Conservation (phyloP, 1,140 invertebrate species). For the Phymorhynchus buccinoides region DNA sequence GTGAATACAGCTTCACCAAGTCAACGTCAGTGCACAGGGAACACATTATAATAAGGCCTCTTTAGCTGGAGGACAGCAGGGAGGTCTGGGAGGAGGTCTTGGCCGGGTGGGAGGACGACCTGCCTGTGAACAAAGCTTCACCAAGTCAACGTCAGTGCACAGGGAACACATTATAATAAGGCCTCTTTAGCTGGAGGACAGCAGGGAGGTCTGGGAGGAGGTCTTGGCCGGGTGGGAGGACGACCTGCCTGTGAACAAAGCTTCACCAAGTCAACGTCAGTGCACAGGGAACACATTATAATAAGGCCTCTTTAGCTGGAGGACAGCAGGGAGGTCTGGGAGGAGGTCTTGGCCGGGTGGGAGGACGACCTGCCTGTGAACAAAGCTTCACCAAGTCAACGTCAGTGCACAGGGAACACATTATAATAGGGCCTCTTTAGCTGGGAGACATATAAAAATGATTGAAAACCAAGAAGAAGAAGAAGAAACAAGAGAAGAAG, state of each 20-base stretch:
- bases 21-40: not conserved
- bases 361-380: slow-evolving; percentile 24
- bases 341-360: slow-evolving; percentile 59
- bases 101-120: slow-evolving; percentile 45
- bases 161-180: too few species aligned
- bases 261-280: not conserved
- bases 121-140: not conserved
- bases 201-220: slow-evolving; percentile 61
- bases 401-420: not conserved
- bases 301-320: too few species aligned
- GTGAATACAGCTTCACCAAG: not conserved
- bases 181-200: slow-evolving; percentile 67
- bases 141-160: not conserved
- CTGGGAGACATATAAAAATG: too few species aligned
- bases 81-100: slow-evolving; percentile 64
- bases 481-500: too few species aligned
- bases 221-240: slow-evolving; percentile 55
- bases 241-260: slow-evolving; percentile 1
- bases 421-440: too few species aligned
- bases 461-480: too few species aligned
- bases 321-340: slow-evolving; percentile 62
- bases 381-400: not conserved
- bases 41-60: too few species aligned
- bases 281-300: not conserved
- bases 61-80: slow-evolving; percentile 63